These are phyloP conservation scores for Pelmatolapia mariae DNA, from an alignment of 2,113 vertebrate species.

Conservation along the genomic window DNA sequence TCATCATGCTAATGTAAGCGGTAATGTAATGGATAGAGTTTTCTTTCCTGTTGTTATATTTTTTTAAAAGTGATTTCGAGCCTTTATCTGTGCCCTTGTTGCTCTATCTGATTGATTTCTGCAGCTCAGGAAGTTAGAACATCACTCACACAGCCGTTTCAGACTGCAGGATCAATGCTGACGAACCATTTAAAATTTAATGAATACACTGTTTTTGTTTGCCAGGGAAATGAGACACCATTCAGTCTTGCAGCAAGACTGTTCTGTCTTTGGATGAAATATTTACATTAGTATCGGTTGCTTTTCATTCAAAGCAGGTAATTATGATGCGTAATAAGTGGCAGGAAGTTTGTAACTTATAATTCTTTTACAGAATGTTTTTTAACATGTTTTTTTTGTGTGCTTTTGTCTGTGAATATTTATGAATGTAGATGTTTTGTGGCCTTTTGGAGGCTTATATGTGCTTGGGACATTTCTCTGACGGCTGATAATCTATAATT, in stretches of 20 bases:
- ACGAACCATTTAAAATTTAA: slow-evolving; percentile 29
- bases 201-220: slow-evolving; percentile 31
- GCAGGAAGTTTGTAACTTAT: background rate
- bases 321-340: background rate
- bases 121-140: background rate
- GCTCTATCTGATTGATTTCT: background rate
- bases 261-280: background rate
- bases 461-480: background rate
- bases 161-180: slow-evolving; percentile 17
- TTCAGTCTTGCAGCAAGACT: background rate
- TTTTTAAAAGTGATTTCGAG: background rate
- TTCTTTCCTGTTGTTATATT: background rate
- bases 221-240: slow-evolving; percentile 30
- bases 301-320: background rate
- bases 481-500: background rate
- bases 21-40: background rate
- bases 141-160: background rate
- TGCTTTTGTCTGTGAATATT: background rate
- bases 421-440: background rate
- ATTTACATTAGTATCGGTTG: background rate
- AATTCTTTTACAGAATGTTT: background rate
- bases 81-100: background rate
- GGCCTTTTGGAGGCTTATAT: background rate
- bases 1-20: background rate
- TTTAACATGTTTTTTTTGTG: background rate